Evolutionary conservation across 1,140 invertebrate genomes (phyloP).

Genomic region (Oryzaephilus surinamensis): DNA sequence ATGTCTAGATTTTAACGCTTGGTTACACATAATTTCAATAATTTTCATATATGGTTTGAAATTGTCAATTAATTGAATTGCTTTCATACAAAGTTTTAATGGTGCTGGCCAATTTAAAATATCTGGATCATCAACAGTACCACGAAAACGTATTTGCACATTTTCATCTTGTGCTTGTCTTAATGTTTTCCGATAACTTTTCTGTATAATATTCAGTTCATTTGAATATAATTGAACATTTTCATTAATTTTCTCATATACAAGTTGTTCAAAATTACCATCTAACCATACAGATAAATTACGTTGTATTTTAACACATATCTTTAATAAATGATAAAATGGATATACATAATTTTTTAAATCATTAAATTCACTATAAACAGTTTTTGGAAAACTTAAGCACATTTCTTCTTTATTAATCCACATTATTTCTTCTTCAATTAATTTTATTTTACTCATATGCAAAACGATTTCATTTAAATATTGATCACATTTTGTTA

Average conservation of each 20-base stretch:
- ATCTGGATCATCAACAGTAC: conserved; percentile 65
- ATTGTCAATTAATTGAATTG: conserved; percentile 58
- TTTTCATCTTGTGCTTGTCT: conserved; percentile 64
- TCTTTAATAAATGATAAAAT: conserved; percentile 49
- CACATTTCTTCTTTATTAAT: conserved; percentile 81
- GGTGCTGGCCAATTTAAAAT: conserved; percentile 65
- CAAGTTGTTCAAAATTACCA: conserved; percentile 73
- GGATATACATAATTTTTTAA: conserved; percentile 57
- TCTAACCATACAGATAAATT: conserved; percentile 75
- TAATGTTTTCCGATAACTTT: conserved; percentile 66
- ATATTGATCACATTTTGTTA: conserved; percentile 49
- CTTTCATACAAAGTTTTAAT: conserved; percentile 46
- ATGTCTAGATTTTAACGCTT: conserved; percentile 68
- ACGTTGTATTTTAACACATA: conserved; percentile 58
- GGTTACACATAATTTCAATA: conserved; percentile 76
- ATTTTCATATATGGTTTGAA: conserved; percentile 72
- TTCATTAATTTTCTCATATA: conserved; percentile 57
- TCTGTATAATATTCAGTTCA: conserved; percentile 64
- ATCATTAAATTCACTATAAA: conserved; percentile 64
- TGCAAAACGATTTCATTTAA: conserved; percentile 55
- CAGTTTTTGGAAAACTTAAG: conserved; percentile 66
- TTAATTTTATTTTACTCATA: conserved; percentile 59
- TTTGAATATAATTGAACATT: conserved; percentile 59
- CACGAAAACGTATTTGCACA: conserved; percentile 51
- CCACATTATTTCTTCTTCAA: conserved; percentile 64